These are phyloP conservation scores for Cardinalis cardinalis DNA, from an alignment of 2,113 vertebrate species.

Conservation along the genomic window DNA sequence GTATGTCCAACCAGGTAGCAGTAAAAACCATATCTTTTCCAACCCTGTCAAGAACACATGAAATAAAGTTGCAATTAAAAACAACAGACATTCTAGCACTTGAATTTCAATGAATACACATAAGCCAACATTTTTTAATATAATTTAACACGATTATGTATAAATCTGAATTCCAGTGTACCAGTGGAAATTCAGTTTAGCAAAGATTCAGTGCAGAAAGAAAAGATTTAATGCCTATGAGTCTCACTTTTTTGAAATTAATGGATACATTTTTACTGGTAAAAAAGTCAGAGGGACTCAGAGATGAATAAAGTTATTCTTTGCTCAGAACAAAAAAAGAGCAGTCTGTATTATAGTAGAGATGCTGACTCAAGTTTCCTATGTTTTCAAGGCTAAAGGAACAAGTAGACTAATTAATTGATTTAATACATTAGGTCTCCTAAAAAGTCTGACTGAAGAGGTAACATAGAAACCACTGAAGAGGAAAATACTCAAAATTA, in stretches of 20 bases:
- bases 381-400: not conserved
- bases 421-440: not conserved
- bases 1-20: conserved; percentile 84
- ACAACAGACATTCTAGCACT: not conserved
- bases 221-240: not conserved
- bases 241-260: not conserved
- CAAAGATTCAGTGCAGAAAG: not conserved
- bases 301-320: not conserved
- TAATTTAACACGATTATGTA: not conserved
- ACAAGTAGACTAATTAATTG: not conserved
- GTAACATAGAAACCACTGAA: not conserved
- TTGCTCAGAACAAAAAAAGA: not conserved
- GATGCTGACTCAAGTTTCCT: not conserved
- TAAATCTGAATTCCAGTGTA: not conserved
- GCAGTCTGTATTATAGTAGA: not conserved
- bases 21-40: conserved; percentile 73
- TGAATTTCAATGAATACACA: not conserved
- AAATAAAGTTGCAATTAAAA: not conserved
- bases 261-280: not conserved
- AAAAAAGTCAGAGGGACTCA: not conserved
- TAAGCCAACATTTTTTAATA: not conserved
- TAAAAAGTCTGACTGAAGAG: not conserved
- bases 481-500: not conserved
- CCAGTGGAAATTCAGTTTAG: not conserved
- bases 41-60: conserved; percentile 74